These are phyloP conservation scores for Fistularia tabacaria DNA, from an alignment of 2,797 vertebrate species.

Conservation along the genomic window DNA sequence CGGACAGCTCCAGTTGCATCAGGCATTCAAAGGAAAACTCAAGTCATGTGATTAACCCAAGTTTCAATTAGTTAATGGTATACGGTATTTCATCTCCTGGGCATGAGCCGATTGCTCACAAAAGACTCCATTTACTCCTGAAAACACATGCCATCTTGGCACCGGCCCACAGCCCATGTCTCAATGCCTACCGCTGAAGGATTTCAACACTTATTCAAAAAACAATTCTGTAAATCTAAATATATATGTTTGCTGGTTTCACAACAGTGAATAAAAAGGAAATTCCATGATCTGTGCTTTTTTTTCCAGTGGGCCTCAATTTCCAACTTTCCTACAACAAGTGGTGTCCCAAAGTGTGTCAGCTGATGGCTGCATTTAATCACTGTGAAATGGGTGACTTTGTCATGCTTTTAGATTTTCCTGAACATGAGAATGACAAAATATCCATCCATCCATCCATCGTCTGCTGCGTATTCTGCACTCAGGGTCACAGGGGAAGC, in stretches of 20 bases:
- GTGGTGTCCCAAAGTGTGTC: conserved; percentile 47
- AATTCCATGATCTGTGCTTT: conserved; percentile 66
- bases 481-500: too few relatives aligned
- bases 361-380: conserved; percentile 38
- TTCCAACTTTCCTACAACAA: conserved; percentile 67
- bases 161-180: conserved; percentile 17
- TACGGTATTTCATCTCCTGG: conserved; percentile 64
- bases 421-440: too few relatives aligned
- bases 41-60: conserved; percentile 63
- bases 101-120: conserved; percentile 70
- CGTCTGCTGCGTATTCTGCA: too few relatives aligned
- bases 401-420: too few relatives aligned
- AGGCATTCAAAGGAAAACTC: conserved; percentile 68
- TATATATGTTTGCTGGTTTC: conserved; percentile 70
- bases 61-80: conserved; percentile 80
- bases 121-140: conserved; percentile 69
- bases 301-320: conserved; percentile 37
- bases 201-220: conserved; percentile 57
- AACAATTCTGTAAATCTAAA: conserved; percentile 71
- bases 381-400: conserved; percentile 19
- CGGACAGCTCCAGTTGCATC: conserved; percentile 64
- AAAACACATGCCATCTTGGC: conserved; percentile 60
- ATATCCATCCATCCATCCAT: too few relatives aligned
- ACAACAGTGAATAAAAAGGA: conserved; percentile 59
- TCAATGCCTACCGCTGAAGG: conserved; percentile 45